Percentiles rank a stretch among this genome's conserved stretches.
Conservation (phyloP, 2,113 vertebrate species). For the Melanostigma gelatinosum region DNA sequence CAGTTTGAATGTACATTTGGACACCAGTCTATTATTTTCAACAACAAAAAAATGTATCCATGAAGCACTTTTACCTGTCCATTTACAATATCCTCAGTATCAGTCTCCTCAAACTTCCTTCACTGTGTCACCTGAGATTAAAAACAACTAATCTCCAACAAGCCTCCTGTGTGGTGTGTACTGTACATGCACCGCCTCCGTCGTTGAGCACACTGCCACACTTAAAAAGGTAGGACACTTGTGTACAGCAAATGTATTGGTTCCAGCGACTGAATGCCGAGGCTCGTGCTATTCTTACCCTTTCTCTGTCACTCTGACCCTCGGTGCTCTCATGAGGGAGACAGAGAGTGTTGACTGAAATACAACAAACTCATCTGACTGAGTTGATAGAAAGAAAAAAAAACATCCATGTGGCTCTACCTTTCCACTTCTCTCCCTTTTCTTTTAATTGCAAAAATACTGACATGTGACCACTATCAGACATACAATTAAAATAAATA, state of each 20-base stretch:
- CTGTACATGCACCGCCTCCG: slow-evolving; percentile 13
- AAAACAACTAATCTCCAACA: slow-evolving; percentile 1
- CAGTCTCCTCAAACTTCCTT: slow-evolving; percentile 36
- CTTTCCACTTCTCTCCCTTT: neutral
- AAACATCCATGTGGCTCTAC: neutral
- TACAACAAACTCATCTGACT: neutral
- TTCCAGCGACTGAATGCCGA: slow-evolving; percentile 45
- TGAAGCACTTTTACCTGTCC: slow-evolving; percentile 31
- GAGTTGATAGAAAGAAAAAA: slow-evolving; percentile 4
- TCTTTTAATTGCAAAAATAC: slow-evolving; percentile 9
- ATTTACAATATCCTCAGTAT: slow-evolving; percentile 34
- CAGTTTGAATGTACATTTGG: no score
- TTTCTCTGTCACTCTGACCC: slow-evolving; percentile 48
- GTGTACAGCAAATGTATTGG: slow-evolving; percentile 43
- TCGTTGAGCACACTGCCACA: neutral
- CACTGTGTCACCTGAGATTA: slow-evolving; percentile 15
- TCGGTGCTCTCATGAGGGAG: slow-evolving; percentile 33
- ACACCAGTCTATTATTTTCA: neutral
- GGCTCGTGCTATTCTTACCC: slow-evolving; percentile 67
- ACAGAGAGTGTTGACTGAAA: neutral
- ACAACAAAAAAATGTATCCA: neutral
- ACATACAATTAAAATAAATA: neutral
- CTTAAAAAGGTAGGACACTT: slow-evolving; percentile 52
- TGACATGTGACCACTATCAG: neutral
- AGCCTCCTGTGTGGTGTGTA: slow-evolving; percentile 3